Conservation (phyloP, 2,888 invertebrate genomes). For the Opisthograptis luteolata region DNA sequence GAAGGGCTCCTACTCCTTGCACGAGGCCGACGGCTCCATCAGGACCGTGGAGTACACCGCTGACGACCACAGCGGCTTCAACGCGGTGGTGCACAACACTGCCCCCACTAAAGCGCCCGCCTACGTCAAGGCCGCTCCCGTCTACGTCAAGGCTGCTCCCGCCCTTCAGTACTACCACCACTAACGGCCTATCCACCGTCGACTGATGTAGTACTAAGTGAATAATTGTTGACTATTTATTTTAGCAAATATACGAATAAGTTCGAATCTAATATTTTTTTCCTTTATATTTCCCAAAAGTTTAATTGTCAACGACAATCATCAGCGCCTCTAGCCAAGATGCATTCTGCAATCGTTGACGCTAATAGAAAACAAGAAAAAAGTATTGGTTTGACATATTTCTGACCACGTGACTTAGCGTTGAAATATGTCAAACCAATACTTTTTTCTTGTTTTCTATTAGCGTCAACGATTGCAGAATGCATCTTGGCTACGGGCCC, state of each 20-base stretch:
- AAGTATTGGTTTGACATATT: no score
- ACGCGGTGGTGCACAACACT: conserved; percentile 68
- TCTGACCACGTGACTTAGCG: no score
- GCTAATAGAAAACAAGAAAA: no score
- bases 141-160: conserved; percentile 56
- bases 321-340: no score
- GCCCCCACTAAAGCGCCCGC: conserved; percentile 64
- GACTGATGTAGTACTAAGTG: conserved; percentile 28
- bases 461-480: no score
- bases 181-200: conserved; percentile 36
- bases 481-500: no score
- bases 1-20: conserved; percentile 82
- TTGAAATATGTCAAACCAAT: no score
- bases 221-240: conserved; percentile 53
- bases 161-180: conserved; percentile 63
- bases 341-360: no score
- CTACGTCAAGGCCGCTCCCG: conserved; percentile 56
- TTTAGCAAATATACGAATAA: conserved; percentile 45
- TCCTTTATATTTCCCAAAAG: background rate
- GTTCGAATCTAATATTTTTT: background rate
- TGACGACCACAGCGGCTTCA: conserved; percentile 80
- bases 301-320: no score
- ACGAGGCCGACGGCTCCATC: conserved; percentile 83
- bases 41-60: conserved; percentile 83
- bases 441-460: no score